Evolutionary conservation across 2,888 invertebrate species (phyloP).

Genomic region (Trichogramma evanescens): DNA sequence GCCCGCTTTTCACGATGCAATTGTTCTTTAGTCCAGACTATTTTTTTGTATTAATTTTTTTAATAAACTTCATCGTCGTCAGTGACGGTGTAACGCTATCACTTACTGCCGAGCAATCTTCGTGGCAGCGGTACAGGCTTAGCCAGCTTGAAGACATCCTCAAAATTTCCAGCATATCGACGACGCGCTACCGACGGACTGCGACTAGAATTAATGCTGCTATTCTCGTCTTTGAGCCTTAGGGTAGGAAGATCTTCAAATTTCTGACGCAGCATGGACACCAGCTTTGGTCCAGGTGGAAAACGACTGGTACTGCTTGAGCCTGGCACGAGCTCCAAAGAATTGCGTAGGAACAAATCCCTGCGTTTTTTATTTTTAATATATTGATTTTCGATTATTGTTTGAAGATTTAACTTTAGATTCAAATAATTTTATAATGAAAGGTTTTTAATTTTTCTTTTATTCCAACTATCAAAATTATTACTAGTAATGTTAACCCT

Average conservation of each 20-base stretch:
- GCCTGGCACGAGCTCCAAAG: conserved; percentile 12
- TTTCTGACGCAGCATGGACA: conserved; percentile 30
- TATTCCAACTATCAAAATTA: background rate
- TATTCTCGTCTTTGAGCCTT: conserved; percentile 18
- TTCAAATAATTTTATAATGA: background rate
- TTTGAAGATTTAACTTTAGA: conserved; percentile 12
- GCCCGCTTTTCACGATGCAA: conserved; percentile 12
- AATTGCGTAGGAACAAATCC: conserved; percentile 16
- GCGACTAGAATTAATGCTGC: conserved; percentile 6
- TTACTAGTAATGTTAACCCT: background rate
- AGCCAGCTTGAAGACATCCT: conserved; percentile 9
- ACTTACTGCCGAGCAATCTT: conserved; percentile 22
- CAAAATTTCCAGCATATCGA: conserved; percentile 20
- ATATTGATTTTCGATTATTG: conserved; percentile 17
- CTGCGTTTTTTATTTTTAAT: conserved; percentile 14
- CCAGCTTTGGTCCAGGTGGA: conserved; percentile 30
- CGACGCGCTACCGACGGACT: conserved; percentile 1
- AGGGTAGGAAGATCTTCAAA: conserved; percentile 21
- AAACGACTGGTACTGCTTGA: conserved; percentile 10
- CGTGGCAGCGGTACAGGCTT: conserved; percentile 22
- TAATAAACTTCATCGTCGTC: no score
- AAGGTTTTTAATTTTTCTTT: background rate
- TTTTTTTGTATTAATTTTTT: background rate
- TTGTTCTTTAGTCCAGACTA: conserved; percentile 13
- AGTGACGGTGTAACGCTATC: background rate